Evolutionary conservation across 2,113 vertebrate species (phyloP).

Genomic region (Myotis yumanensis): DNA sequence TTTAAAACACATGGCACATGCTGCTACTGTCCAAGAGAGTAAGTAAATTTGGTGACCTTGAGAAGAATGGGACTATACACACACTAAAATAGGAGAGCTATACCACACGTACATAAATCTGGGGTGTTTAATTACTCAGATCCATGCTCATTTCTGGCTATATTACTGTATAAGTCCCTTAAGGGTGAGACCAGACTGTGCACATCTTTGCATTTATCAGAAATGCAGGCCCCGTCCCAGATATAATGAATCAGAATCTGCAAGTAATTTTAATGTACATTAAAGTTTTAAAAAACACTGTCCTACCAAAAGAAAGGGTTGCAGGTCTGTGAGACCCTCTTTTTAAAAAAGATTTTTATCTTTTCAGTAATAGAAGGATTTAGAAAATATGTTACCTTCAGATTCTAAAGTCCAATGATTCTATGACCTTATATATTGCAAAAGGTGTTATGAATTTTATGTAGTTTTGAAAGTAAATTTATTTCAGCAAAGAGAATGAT

Average conservation of each 20-base stretch:
- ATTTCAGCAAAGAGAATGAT: constrained; percentile 32
- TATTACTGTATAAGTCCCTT: background rate
- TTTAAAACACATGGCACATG: background rate
- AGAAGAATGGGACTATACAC: background rate
- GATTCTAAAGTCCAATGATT: background rate
- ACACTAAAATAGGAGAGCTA: background rate
- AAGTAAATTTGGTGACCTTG: background rate
- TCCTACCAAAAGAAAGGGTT: too few relatives aligned
- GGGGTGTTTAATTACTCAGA: background rate
- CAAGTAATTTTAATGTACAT: background rate
- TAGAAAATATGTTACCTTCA: background rate
- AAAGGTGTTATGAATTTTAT: background rate
- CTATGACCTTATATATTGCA: background rate
- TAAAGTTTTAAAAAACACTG: background rate
- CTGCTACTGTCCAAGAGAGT: background rate
- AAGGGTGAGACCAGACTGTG: background rate
- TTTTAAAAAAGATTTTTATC: background rate
- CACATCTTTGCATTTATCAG: background rate
- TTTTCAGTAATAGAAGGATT: background rate
- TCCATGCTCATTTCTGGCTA: background rate
- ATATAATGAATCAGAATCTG: background rate
- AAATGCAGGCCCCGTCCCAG: background rate
- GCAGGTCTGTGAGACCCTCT: too few relatives aligned
- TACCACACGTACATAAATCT: background rate
- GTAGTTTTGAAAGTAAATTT: constrained; percentile 38